Conservation (phyloP, 2,113 vertebrate genomes). For the Rhegmatorhina hoffmannsi region DNA sequence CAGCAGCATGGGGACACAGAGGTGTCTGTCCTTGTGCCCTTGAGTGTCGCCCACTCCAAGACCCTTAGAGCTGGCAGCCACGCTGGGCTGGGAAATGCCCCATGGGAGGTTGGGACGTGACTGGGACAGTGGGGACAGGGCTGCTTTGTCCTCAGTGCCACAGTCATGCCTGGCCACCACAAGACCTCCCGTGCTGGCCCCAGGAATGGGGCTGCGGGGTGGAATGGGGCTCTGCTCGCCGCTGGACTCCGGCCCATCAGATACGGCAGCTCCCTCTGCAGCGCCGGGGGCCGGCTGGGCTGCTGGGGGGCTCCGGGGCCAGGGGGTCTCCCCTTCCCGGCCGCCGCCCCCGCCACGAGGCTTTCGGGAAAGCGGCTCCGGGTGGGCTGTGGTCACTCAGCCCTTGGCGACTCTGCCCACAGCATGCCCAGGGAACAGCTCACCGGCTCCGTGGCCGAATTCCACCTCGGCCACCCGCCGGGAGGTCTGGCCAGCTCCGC, state of each 20-base stretch:
- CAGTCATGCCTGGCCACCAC: background rate
- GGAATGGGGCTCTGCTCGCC: background rate
- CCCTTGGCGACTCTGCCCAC: background rate
- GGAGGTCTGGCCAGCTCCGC: background rate
- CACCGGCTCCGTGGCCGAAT: background rate
- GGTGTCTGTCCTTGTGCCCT: background rate
- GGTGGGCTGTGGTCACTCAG: background rate
- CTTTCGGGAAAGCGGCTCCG: conserved; percentile 2
- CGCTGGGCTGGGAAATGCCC: fast-evolving
- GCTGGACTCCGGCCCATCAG: conserved; percentile 35
- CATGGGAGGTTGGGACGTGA: background rate
- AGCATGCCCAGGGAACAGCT: conserved; percentile 54
- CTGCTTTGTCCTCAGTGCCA: background rate
- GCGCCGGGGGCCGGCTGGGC: background rate
- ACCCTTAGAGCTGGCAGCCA: fast-evolving
- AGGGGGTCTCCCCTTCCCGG: background rate
- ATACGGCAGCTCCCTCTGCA: background rate
- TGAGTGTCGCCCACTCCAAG: background rate
- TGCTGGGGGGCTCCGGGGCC: background rate
- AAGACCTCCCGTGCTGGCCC: background rate
- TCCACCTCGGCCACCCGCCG: background rate
- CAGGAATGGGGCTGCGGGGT: background rate
- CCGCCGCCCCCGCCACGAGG: background rate
- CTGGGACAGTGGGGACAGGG: background rate
- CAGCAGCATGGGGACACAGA: background rate